These are phyloP conservation scores for Pseudochaenichthys georgianus DNA, from an alignment of 2,797 vertebrate genomes.

Conservation along the genomic window DNA sequence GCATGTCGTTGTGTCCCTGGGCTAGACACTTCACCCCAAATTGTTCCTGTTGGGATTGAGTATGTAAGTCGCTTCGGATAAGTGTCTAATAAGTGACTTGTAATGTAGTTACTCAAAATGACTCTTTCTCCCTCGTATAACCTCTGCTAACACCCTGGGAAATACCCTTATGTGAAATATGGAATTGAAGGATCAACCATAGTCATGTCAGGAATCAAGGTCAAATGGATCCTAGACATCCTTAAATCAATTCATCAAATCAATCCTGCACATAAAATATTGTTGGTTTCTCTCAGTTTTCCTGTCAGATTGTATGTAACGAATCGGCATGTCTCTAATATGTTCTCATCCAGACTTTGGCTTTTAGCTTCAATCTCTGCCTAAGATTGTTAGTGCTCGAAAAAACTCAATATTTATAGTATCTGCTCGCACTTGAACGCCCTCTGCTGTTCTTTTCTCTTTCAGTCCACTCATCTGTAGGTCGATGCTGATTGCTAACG, in stretches of 20 bases:
- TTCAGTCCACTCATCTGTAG: conserved; percentile 13
- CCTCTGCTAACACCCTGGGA: no score
- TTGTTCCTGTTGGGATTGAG: no score
- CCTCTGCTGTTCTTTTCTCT: conserved; percentile 2
- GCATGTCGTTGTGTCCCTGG: no score
- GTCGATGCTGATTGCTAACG: conserved; percentile 29
- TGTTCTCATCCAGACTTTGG: neutral
- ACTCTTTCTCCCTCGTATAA: no score
- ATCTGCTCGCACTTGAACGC: neutral
- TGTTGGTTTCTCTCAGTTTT: neutral
- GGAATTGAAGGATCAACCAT: neutral
- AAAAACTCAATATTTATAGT: conserved; percentile 34
- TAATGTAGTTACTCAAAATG: no score
- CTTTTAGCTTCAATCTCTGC: neutral
- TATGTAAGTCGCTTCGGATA: no score
- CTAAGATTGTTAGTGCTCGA: neutral
- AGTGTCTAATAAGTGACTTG: no score
- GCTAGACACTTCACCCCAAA: no score
- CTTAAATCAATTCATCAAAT: neutral
- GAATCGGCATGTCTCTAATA: neutral
- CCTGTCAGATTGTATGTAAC: neutral
- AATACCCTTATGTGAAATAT: no score
- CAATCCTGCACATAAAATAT: neutral
- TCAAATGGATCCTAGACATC: neutral
- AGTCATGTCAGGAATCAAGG: neutral